phyloP scores from a whole-genome alignment of 2,888 invertebrate genomes.

The Piscicola geometra region DNA sequence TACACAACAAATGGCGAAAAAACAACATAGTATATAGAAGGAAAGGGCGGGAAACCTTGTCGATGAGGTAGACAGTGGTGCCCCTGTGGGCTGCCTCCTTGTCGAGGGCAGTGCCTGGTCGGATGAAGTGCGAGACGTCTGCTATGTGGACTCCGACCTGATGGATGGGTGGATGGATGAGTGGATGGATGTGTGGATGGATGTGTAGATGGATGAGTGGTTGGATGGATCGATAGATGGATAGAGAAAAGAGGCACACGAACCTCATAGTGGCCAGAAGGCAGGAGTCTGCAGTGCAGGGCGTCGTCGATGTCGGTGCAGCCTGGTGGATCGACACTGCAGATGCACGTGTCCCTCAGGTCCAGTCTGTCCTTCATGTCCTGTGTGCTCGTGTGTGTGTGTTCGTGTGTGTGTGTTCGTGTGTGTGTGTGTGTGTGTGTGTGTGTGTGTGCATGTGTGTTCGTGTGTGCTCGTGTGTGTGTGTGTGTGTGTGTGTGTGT shows the following conservation, averaged over 20 bases:
- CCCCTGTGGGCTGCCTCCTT: conserved; percentile 85
- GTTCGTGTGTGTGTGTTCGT: no score
- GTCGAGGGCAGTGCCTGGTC: conserved; percentile 85
- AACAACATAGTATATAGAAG: neutral
- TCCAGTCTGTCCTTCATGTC: conserved; percentile 70
- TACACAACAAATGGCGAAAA: neutral
- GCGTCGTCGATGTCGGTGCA: conserved; percentile 99
- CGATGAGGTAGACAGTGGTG: conserved; percentile 93
- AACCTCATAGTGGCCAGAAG: conserved; percentile 72
- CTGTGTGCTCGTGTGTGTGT: no score
- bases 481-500: no score
- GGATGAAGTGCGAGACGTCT: conserved; percentile 93
- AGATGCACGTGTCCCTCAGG: conserved; percentile 76
- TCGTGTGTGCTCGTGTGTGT: no score
- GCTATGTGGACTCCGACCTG: conserved; percentile 94
- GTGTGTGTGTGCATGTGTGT: no score
- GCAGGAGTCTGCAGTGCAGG: conserved; percentile 75
- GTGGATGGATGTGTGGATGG: neutral
- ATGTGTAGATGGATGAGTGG: neutral
- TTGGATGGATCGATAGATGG: neutral
- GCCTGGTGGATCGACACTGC: conserved; percentile 95
- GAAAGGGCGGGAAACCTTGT: no score
- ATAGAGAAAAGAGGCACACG: neutral
- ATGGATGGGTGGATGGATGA: conserved; percentile 32
- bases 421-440: no score